Base-by-base conservation (phyloP, 2,113 vertebrate species). In the Archocentrus centrarchus region DNA sequence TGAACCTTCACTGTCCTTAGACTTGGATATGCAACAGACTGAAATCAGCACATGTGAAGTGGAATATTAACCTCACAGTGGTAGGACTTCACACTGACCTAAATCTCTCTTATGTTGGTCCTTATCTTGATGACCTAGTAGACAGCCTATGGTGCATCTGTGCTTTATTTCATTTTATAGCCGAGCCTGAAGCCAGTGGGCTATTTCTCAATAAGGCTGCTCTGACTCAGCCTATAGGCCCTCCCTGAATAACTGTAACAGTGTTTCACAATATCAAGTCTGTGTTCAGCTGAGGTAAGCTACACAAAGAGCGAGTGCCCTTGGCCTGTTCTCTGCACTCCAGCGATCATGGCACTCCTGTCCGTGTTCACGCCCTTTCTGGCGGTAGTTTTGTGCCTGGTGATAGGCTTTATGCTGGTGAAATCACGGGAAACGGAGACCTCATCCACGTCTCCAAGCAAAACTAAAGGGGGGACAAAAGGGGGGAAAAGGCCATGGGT, bases 341-440 rank as follows among this genome's bases (percentile, higher is more conserved):
- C 14, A 10, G 15, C 41, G 9, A 50, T 7, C 85, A 99, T 99
- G 97, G 93, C 90, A 30, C 32, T 96, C 2, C 92, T 97, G 77
- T 94, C 97, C 17, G 87, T 93, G 58, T 89, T 99, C 50, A 98
- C 97, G 2, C 96, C 98, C 0, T 75, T 97, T 6, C 95, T 98
- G 76, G 90, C 95, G 5, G 96, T 96, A 1, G 39, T 97, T 50
- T 84, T 98, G 81, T 98, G 98, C 80, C 63, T 97, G 88, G 88
- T 98, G 77, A 47, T 97, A 14, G 95, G 92, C 1, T 89, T 96
- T 77, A 81, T 99, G 82, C 88, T 97, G 90, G 93, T 95, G 89
- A 96, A 85, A 75, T 89, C 84, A 6, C 86, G 81, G 13, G 84
- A 80, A 0, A 84, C 90, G 1, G 3, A 81, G n/a, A 83, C 90